Base-by-base conservation (phyloP, 2,888 invertebrate species). In the Sclerodermus sp. region DNA sequence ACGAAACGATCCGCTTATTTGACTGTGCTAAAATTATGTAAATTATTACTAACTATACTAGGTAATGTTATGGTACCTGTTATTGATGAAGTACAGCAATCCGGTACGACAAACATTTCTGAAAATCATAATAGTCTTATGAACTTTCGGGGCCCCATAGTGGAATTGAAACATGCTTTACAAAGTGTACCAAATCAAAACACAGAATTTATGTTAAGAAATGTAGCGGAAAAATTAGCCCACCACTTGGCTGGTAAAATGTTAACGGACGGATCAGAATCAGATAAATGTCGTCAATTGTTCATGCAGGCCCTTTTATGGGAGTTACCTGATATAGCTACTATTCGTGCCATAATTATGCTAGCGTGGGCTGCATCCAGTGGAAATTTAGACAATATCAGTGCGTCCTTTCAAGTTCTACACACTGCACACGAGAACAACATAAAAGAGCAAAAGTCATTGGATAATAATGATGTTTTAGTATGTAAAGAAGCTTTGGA, bases 401-500 rank as follows among this genome's bases (percentile, higher is more conserved):
- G 85, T 64, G 81, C 83, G 1, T 80, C 85, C 1, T 80, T 82
- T 23, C 85, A 87, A 58, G 81, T 82, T 39, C 80, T 90, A 34
- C 88, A 89, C 67, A 80, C 83, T 29, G 78, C 87, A 46, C 87
- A 87, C 53, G 85, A 84, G 70, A 83, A 84, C 29, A 81, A 81
- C 51, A 83, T 81, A 55, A 79, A 77, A 39, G 80, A 84, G 54
- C 69, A 67, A 30, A 69, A 66, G 31, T 79, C 80, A 57, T 85
- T 88, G 17, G 89, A 88, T 60, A 83, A 85, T 3, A 85, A 86
- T 58, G 89, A 89, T 68, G 82, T 86, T 55, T 42, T 79, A 81
- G 89, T 93, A 71, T 93, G 93, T 68, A 90, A 93, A 66, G 96
- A 96, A 80, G 93, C 95, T 42, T 82, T 97, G 76, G 96, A 97